Conservation (phyloP, 2,113 vertebrate genomes). For the Dendropsophus ebraccatus region DNA sequence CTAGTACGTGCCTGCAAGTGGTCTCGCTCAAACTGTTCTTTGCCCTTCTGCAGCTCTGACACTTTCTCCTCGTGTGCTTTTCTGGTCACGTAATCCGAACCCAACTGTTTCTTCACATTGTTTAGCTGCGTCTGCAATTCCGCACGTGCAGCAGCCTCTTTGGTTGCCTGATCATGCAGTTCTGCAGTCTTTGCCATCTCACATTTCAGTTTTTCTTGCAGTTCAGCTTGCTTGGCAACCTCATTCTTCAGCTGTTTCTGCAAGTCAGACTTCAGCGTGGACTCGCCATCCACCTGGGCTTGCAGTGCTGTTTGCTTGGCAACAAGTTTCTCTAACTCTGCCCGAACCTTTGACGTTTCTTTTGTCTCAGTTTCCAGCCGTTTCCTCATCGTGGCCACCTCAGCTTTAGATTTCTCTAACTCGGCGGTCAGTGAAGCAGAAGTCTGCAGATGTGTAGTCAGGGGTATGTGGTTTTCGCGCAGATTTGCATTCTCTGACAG, state of each 20-base stretch:
- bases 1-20: slow-evolving; percentile 61
- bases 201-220: slow-evolving; percentile 73
- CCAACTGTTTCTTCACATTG: slow-evolving; percentile 30
- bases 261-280: slow-evolving; percentile 71
- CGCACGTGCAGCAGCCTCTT: slow-evolving; percentile 72
- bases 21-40: slow-evolving; percentile 60
- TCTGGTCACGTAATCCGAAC: slow-evolving; percentile 14
- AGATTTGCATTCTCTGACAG: slow-evolving; percentile 74
- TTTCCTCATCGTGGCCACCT: slow-evolving; percentile 66
- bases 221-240: slow-evolving; percentile 74
- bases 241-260: slow-evolving; percentile 71
- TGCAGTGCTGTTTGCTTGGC: slow-evolving; percentile 67
- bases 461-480: slow-evolving; percentile 71
- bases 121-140: slow-evolving; percentile 62
- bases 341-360: slow-evolving; percentile 70
- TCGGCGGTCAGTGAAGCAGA: slow-evolving; percentile 72
- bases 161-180: slow-evolving; percentile 69
- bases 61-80: slow-evolving; percentile 62
- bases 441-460: slow-evolving; percentile 76
- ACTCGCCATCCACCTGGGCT: slow-evolving; percentile 73
- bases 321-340: slow-evolving; percentile 78
- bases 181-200: slow-evolving; percentile 74
- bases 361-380: slow-evolving; percentile 75
- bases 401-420: slow-evolving; percentile 76
- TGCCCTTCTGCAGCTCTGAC: slow-evolving; percentile 66